Percentiles rank a stretch among this genome's conserved stretches.
phyloP scores from a whole-genome alignment of 2,797 vertebrate species.

The Microtus obscurus region DNA sequence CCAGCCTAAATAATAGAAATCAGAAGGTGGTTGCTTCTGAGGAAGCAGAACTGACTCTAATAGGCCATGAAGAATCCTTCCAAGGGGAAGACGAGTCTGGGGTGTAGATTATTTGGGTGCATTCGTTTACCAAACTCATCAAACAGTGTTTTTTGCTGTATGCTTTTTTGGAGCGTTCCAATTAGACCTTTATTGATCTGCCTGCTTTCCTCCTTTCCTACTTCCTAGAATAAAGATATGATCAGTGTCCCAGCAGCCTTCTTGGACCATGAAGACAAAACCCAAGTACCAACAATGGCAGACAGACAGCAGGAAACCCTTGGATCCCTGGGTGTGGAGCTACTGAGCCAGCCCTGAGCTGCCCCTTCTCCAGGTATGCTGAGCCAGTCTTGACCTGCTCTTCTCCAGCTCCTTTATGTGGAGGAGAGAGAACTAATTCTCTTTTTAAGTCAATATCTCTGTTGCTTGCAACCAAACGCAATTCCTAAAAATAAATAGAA shows the following conservation, averaged over 20 bases:
- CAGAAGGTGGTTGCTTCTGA: background rate
- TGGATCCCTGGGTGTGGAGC: background rate
- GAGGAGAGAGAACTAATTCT: background rate
- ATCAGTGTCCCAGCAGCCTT: background rate
- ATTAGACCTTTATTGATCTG: background rate
- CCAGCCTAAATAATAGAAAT: constrained; percentile 3
- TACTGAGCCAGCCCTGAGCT: background rate
- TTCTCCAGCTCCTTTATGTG: background rate
- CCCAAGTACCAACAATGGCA: background rate
- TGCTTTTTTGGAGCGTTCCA: background rate
- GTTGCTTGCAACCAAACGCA: background rate
- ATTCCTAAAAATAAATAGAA: constrained; percentile 18
- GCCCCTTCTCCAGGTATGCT: background rate
- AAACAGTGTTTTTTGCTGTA: background rate
- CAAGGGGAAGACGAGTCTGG: constrained; percentile 8
- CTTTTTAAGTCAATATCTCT: background rate
- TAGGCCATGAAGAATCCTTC: background rate
- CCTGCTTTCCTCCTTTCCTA: background rate
- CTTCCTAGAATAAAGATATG: background rate
- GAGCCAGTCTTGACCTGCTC: background rate
- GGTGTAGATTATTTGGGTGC: background rate
- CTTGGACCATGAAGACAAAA: background rate
- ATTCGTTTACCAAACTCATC: constrained; percentile 15
- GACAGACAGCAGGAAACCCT: background rate
- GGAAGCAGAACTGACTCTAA: constrained; percentile 11